Conservation (phyloP, 2,888 invertebrate species). For the Hirudinaria manillensis region DNA sequence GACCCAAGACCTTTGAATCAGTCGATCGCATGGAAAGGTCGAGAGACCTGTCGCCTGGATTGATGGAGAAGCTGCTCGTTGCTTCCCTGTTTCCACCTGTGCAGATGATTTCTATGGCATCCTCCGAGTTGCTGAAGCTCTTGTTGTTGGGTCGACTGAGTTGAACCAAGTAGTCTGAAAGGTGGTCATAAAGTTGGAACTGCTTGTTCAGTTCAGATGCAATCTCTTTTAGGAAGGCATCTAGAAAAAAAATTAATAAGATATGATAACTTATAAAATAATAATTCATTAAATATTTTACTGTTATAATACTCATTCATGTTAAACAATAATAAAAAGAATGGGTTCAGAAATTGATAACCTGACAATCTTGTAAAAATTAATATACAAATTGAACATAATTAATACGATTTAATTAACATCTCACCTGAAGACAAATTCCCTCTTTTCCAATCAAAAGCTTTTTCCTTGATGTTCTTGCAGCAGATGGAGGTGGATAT, state of each 20-base stretch:
- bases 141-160: background rate
- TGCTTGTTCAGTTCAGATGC: constrained; percentile 3
- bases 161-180: background rate
- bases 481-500: background rate
- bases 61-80: no score
- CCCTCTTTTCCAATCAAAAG: constrained; percentile 40
- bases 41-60: no score
- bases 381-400: no score
- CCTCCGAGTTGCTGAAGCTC: background rate
- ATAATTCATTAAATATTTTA: no score
- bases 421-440: constrained; percentile 20
- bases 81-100: no score
- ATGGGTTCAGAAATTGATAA: no score
- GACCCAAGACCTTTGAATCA: no score
- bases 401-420: no score
- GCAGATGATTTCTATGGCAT: background rate
- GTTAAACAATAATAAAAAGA: background rate
- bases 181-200: background rate
- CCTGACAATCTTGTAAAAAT: no score
- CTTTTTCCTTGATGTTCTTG: background rate
- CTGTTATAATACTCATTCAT: background rate
- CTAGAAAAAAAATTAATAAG: background rate
- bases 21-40: no score
- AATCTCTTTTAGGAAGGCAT: background rate
- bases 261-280: background rate